phyloP scores from a whole-genome alignment of 2,113 vertebrate species.

The Lophura nycthemera region DNA sequence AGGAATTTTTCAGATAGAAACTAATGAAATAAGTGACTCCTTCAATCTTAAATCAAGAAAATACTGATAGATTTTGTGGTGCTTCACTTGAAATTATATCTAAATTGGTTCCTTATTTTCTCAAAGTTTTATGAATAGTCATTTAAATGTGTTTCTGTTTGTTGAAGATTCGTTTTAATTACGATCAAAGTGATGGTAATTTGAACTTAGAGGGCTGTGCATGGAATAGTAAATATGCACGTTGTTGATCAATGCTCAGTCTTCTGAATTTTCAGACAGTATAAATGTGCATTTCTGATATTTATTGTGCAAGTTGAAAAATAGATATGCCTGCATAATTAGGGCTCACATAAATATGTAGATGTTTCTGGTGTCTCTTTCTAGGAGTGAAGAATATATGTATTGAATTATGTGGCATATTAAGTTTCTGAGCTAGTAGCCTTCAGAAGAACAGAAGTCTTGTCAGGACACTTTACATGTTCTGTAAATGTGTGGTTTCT shows the following conservation, averaged over 20 bases:
- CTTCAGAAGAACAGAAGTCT: not conserved
- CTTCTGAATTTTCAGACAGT: not conserved
- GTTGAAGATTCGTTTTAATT: not conserved
- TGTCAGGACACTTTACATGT: slow-evolving; percentile 1
- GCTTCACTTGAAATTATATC: not conserved
- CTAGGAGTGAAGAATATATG: not conserved
- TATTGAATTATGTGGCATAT: not conserved
- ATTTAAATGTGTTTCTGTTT: not conserved
- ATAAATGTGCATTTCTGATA: not conserved
- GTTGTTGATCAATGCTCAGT: not conserved
- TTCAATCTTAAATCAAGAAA: not conserved
- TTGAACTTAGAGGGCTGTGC: not conserved
- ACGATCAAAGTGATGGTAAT: not conserved
- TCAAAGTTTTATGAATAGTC: not conserved
- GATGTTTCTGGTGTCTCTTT: not conserved
- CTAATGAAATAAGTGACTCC: not conserved
- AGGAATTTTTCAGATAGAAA: not conserved
- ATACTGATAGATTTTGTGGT: not conserved
- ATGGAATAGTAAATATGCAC: not conserved
- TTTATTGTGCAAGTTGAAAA: slow-evolving; percentile 26
- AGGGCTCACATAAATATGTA: slow-evolving; percentile 37
- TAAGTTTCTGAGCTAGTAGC: not conserved
- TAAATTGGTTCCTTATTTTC: not conserved
- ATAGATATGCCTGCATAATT: slow-evolving; percentile 33
- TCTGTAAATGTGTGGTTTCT: slow-evolving; percentile 1